Evolutionary conservation across 2,888 invertebrate species (phyloP).

Genomic region (Dinocampus coccinellae): DNA sequence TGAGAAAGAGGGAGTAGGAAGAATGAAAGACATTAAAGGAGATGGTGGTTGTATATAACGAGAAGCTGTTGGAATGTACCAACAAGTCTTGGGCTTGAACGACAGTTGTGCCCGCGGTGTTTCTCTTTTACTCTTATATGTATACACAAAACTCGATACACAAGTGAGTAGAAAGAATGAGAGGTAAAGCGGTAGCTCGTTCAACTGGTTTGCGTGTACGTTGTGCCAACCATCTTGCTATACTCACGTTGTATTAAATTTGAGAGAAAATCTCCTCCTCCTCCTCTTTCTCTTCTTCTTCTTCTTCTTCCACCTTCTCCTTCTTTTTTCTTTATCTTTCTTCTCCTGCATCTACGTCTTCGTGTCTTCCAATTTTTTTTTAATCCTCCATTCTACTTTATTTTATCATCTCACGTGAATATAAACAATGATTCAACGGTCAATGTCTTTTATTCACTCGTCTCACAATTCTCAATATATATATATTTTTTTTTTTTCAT

Average conservation of each 20-base stretch:
- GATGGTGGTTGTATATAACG: neutral
- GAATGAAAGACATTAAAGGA: slow-evolving; percentile 1
- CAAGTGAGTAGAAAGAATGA: neutral
- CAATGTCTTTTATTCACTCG: slow-evolving; percentile 1
- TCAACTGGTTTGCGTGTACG: slow-evolving; percentile 31
- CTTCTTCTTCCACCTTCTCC: neutral
- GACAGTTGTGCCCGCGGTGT: slow-evolving; percentile 53
- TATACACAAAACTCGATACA: slow-evolving; percentile 37
- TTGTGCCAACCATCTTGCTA: slow-evolving; percentile 31
- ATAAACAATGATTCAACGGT: neutral
- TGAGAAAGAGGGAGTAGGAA: neutral
- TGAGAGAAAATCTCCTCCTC: neutral
- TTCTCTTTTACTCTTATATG: slow-evolving; percentile 6
- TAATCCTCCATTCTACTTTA: no score
- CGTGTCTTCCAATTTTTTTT: no score
- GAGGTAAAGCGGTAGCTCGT: slow-evolving; percentile 51
- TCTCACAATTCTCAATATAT: neutral
- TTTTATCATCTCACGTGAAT: slow-evolving; percentile 1
- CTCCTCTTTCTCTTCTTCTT: slow-evolving; percentile 4
- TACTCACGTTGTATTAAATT: neutral
- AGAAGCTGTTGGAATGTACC: slow-evolving; percentile 56
- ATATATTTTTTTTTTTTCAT: no score
- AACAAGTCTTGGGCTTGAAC: slow-evolving; percentile 58
- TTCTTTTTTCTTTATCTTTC: slow-evolving; percentile 11
- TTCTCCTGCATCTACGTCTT: no score